Evolutionary conservation across 2,797 vertebrate genomes (phyloP).

Genomic region (Holocentrus rufus): DNA sequence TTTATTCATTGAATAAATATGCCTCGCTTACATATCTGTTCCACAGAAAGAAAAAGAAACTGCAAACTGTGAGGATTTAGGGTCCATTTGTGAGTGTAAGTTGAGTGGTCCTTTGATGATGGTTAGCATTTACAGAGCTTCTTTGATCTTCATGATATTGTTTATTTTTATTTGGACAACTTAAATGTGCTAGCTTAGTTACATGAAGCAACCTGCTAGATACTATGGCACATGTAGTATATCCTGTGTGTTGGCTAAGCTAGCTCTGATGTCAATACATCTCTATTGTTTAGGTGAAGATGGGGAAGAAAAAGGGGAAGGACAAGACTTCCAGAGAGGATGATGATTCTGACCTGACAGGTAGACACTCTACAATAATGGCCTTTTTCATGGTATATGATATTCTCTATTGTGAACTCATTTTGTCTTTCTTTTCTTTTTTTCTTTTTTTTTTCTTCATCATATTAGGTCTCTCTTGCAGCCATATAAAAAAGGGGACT

Average conservation of each 20-base stretch:
- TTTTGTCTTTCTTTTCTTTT: neutral
- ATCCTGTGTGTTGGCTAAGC: neutral
- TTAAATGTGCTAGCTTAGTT: neutral
- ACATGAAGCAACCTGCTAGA: neutral
- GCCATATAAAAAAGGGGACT: slow-evolving; percentile 89
- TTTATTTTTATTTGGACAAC: neutral
- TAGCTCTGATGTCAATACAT: slow-evolving; percentile 1
- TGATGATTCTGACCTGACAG: slow-evolving; percentile 78
- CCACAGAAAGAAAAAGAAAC: slow-evolving; percentile 43
- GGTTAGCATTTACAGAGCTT: neutral
- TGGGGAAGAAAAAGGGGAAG: slow-evolving; percentile 92
- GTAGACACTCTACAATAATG: slow-evolving; percentile 70
- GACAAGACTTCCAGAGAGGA: slow-evolving; percentile 79
- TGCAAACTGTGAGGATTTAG: slow-evolving; percentile 28
- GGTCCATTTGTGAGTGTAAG: slow-evolving; percentile 53
- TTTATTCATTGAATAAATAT: slow-evolving; percentile 3
- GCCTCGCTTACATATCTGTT: slow-evolving; percentile 1
- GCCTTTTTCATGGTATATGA: neutral
- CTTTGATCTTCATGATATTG: neutral
- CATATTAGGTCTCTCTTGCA: slow-evolving; percentile 83
- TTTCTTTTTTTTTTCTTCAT: too few species aligned
- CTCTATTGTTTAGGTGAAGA: slow-evolving; percentile 61
- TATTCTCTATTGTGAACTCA: neutral
- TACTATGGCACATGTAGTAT: neutral
- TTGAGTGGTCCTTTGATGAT: slow-evolving; percentile 25